Conservation (phyloP, 2,888 invertebrate species). For the Pollenia angustigena region DNA sequence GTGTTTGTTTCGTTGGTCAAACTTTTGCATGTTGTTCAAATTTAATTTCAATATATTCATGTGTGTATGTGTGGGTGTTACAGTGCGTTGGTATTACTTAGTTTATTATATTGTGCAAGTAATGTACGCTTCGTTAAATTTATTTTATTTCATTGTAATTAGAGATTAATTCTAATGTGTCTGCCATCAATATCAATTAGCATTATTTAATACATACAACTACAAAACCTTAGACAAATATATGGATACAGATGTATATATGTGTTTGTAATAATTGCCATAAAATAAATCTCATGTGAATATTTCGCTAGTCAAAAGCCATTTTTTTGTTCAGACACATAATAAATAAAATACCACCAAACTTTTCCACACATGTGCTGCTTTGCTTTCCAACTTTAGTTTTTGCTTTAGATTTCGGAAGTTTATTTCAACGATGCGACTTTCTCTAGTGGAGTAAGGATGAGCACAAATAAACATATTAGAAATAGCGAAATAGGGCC, state of each 20-base stretch:
- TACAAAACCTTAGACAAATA: conserved; percentile 18
- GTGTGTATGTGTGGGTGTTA: not conserved
- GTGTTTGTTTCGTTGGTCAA: conserved; percentile 50
- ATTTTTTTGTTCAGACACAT: no score
- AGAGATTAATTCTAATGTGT: conserved; percentile 75
- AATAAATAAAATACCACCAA: no score
- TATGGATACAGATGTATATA: conserved; percentile 1
- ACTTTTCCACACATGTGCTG: no score
- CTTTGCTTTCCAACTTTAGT: conserved; percentile 38
- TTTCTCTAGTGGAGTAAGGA: no score
- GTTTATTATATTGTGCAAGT: conserved; percentile 63
- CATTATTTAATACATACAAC: conserved; percentile 45
- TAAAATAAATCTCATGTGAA: conserved; percentile 20
- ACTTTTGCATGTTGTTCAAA: conserved; percentile 30
- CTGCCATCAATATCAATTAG: conserved; percentile 76
- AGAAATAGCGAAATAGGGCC: no score
- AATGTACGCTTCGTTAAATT: conserved; percentile 74
- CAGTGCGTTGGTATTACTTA: conserved; percentile 18
- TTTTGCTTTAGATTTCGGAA: conserved; percentile 40
- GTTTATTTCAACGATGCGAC: conserved; percentile 12
- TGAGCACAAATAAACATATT: no score
- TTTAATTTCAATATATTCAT: conserved; percentile 12
- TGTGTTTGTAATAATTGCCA: conserved; percentile 1
- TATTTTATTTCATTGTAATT: conserved; percentile 76
- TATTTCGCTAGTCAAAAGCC: not conserved